Evolutionary conservation across 2,113 vertebrate genomes (phyloP).

Genomic region (Cranoglanis bouderius): DNA sequence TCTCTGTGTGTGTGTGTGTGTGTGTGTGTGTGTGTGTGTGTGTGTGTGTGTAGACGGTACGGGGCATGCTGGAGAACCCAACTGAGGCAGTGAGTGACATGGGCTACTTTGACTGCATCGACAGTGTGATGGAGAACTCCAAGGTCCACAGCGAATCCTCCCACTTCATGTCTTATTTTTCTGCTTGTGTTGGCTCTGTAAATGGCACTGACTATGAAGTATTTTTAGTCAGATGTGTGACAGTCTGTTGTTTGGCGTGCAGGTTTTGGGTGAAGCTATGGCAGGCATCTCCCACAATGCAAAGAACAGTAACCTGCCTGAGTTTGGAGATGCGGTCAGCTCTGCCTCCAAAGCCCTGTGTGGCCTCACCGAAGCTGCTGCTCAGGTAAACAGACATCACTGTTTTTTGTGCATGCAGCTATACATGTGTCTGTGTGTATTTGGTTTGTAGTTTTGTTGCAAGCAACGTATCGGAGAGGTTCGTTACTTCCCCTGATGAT

Average conservation of each 20-base stretch:
- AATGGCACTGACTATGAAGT: background rate
- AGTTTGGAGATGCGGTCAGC: slow-evolving; percentile 91
- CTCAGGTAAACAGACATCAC: slow-evolving; percentile 76
- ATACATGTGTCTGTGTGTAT: background rate
- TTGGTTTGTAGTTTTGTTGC: background rate
- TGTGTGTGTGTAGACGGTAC: slow-evolving; percentile 78
- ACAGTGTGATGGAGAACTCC: slow-evolving; percentile 98
- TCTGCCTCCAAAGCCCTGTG: slow-evolving; percentile 93
- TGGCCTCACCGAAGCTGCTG: slow-evolving; percentile 92
- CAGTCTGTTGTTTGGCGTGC: slow-evolving; percentile 8
- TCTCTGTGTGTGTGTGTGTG: no score
- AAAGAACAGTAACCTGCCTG: slow-evolving; percentile 92
- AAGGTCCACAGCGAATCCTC: slow-evolving; percentile 74
- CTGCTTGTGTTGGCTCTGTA: background rate
- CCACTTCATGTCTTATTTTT: background rate
- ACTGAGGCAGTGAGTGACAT: slow-evolving; percentile 89
- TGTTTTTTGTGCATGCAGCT: background rate
- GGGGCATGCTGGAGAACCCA: slow-evolving; percentile 92
- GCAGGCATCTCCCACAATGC: slow-evolving; percentile 96
- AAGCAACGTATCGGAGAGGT: background rate
- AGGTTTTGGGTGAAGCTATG: slow-evolving; percentile 97
- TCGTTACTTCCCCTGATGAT: background rate
- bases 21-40: background rate
- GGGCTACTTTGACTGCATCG: slow-evolving; percentile 98
- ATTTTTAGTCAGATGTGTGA: slow-evolving; percentile 11